Base-by-base conservation (phyloP, 2,888 invertebrate species). In the Nephrotoma appendiculata region DNA sequence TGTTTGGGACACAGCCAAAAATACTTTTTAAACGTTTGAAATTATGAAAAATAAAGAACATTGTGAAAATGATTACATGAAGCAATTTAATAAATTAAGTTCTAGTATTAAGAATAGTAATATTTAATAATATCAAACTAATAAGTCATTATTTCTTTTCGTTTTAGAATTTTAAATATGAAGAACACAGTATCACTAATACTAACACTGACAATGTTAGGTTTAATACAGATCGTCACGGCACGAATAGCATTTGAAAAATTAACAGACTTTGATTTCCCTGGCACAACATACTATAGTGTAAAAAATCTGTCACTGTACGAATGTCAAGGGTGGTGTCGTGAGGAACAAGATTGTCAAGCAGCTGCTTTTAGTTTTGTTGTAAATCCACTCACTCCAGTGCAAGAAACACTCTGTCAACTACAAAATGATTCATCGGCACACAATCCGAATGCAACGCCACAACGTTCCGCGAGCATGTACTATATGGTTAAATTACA, bases 321-420 rank as follows among this genome's bases (percentile, higher is more conserved):
- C 92, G 98, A 98, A 92, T 98, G 98, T 91, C 97, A 98, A 91
- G 97, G 97, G 45, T 98, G 98, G 98, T 98, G 98, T 91, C 93
- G 97, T 86, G 97, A 98, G 90, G 98, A 98, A 89, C 95, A 96
- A 0, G 97, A 97, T 90, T 98, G 98, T 90, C 97, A 96, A 90
- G 97, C 98, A 1, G 98, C 97, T 5, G 96, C 97, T 3, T 98
- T 98, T 91, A 97, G 97, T 92, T 98, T 98, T 92, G 98, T 98
- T 57, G 94, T 97, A 88, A 98, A 98, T 91, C 98, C 98, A 7
- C 91, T 98, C 90, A 97, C 97, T 88, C 98, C 98, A 1, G 95
- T 96, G 87, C 98, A 98, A 92, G 97, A 98, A 91, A 98, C 98
- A 7, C 93, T 97, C 87, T 98, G 98, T 90, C 95, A 97, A 90